Conservation (phyloP, 2,113 vertebrate species). For the Agelaius phoeniceus region DNA sequence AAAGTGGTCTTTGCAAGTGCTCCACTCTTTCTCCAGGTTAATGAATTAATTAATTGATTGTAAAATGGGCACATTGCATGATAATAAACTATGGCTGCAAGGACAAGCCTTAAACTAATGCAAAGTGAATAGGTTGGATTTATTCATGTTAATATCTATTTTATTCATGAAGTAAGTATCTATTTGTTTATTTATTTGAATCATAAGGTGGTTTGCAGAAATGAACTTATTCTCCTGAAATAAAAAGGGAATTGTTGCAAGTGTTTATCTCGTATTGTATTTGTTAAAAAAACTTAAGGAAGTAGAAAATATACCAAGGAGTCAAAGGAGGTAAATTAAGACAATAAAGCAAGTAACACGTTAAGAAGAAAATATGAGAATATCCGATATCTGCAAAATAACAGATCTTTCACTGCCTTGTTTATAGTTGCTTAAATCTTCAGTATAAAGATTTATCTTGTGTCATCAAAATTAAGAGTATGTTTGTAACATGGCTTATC, state of each 20-base stretch:
- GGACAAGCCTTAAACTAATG: background rate
- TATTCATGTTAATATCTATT: background rate
- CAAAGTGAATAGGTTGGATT: rapidly evolving
- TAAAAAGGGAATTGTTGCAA: background rate
- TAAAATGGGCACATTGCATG: background rate
- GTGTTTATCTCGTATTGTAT: background rate
- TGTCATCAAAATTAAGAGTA: background rate
- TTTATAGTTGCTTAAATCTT: background rate
- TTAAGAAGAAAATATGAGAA: background rate
- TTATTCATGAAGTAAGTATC: background rate
- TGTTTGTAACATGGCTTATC: background rate
- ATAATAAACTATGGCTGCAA: background rate
- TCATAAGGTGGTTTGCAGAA: background rate
- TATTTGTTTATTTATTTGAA: background rate
- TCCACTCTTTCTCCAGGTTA: background rate
- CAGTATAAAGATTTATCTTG: background rate
- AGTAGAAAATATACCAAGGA: background rate
- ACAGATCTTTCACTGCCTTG: background rate
- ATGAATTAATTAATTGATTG: background rate
- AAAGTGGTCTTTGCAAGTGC: background rate
- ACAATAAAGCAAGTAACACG: background rate
- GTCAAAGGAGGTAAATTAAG: background rate
- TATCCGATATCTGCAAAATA: background rate
- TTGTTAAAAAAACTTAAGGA: background rate
- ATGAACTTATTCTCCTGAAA: background rate